These are phyloP conservation scores for Pyxicephalus adspersus DNA, from an alignment of 2,113 vertebrate genomes.

Conservation along the genomic window DNA sequence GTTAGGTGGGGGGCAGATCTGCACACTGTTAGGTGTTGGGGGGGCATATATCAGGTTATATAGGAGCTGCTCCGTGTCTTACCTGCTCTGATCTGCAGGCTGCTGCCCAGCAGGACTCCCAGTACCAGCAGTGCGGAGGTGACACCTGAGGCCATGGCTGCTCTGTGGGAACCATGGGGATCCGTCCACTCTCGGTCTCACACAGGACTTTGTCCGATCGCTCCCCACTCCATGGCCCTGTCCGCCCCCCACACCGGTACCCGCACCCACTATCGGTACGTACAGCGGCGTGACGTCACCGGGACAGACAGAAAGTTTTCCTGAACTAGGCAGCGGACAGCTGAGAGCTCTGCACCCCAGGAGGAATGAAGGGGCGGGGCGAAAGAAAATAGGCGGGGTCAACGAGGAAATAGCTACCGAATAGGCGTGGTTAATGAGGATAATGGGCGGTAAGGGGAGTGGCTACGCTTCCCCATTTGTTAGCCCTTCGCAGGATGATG, in stretches of 20 bases:
- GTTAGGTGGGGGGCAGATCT: neutral
- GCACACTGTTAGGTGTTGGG: neutral
- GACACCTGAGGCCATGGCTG: slow-evolving; percentile 2
- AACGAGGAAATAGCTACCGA: too few species aligned
- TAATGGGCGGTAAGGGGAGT: too few species aligned
- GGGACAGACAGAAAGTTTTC: neutral
- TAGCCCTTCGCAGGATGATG: too few species aligned
- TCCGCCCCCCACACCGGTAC: neutral
- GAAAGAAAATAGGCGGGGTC: neutral
- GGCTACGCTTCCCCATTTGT: too few species aligned
- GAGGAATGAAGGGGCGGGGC: neutral
- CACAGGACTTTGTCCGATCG: too few species aligned
- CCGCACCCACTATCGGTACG: neutral
- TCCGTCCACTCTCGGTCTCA: neutral
- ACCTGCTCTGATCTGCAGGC: slow-evolving; percentile 9
- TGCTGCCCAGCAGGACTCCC: slow-evolving; percentile 15
- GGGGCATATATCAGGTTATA: too few species aligned
- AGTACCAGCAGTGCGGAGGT: neutral
- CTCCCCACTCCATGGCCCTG: slow-evolving; percentile 1
- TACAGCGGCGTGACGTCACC: slow-evolving; percentile 34
- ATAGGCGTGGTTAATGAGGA: too few species aligned
- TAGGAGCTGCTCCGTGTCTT: too few species aligned
- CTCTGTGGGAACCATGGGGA: neutral
- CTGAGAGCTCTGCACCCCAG: neutral
- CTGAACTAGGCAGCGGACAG: neutral